A percentile compares a stretch with the other conserved stretches of the same genome.
Evolutionary conservation across 2,888 invertebrate genomes (phyloP).

Genomic region (Sclerodermus sp.): DNA sequence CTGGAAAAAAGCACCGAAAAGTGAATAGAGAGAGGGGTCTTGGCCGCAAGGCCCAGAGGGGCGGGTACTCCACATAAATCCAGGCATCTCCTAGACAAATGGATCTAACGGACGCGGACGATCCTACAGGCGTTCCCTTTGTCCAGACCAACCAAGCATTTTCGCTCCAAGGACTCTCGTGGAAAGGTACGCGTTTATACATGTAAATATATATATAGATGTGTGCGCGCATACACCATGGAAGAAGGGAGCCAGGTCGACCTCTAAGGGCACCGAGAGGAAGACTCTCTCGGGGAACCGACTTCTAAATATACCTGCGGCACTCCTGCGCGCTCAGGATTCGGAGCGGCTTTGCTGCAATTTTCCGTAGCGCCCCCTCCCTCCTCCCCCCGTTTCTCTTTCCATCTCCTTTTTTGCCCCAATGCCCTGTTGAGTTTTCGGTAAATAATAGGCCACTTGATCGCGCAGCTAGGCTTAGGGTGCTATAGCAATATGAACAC

Average conservation of each 20-base stretch:
- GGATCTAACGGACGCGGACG: conserved; percentile 37
- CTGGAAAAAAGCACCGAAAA: conserved; percentile 11
- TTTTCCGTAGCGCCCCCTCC: neutral
- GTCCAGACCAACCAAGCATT: conserved; percentile 24
- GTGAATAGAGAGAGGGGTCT: neutral
- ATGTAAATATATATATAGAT: conserved; percentile 15
- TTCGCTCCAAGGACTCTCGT: conserved; percentile 18
- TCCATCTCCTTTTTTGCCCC: neutral
- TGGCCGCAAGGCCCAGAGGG: neutral
- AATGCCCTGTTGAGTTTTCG: conserved; percentile 26
- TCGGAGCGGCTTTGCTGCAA: neutral
- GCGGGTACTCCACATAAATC: conserved; percentile 24
- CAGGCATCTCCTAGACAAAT: conserved; percentile 38
- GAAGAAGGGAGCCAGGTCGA: conserved; percentile 5
- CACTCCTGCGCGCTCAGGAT: neutral
- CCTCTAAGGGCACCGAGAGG: neutral
- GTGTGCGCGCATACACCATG: too few relatives aligned
- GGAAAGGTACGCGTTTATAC: conserved; percentile 21
- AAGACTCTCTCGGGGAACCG: neutral
- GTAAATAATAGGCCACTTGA: conserved; percentile 36
- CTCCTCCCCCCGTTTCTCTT: neutral
- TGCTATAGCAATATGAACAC: conserved; percentile 12
- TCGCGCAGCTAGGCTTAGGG: conserved; percentile 17
- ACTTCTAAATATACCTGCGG: neutral
- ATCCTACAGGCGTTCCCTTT: conserved; percentile 29